Evolutionary conservation across 2,888 invertebrate genomes (phyloP).

Genomic region (Eupsilia transversa): DNA sequence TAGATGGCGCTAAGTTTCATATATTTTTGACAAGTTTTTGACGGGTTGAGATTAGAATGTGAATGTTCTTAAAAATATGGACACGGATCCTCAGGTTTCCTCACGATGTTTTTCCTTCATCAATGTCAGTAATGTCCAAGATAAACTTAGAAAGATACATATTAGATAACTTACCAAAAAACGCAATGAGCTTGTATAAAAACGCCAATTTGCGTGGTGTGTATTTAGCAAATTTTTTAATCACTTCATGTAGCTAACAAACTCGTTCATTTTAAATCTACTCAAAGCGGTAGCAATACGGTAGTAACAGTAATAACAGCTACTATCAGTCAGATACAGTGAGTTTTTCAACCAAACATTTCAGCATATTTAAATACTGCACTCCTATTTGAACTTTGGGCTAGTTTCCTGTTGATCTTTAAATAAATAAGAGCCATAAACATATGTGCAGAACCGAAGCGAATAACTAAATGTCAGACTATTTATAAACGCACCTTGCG

Average conservation of each 20-base stretch:
- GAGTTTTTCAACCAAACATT: not conserved
- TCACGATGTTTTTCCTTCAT: not conserved
- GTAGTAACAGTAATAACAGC: too few relatives aligned
- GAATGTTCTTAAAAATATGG: not conserved
- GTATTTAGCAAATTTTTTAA: not conserved
- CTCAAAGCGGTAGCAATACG: not conserved
- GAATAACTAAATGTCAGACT: slow-evolving; percentile 63
- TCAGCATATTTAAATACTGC: slow-evolving; percentile 11
- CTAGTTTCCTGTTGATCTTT: slow-evolving; percentile 51
- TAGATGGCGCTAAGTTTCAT: too few relatives aligned
- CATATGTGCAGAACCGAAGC: slow-evolving; percentile 15
- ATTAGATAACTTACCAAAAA: not conserved
- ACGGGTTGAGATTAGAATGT: too few relatives aligned
- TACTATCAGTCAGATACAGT: not conserved
- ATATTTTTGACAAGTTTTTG: too few relatives aligned
- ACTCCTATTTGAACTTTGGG: slow-evolving; percentile 42
- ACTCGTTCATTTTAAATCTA: not conserved
- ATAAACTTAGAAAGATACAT: not conserved
- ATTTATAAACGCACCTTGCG: slow-evolving; percentile 67
- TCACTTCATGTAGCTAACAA: not conserved
- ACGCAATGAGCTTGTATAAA: not conserved
- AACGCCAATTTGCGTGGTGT: not conserved
- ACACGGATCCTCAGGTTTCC: not conserved
- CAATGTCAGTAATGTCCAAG: not conserved
- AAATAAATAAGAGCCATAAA: slow-evolving; percentile 42